phyloP scores from a whole-genome alignment of 1,140 invertebrate genomes.

The Scaptomyza hsui region DNA sequence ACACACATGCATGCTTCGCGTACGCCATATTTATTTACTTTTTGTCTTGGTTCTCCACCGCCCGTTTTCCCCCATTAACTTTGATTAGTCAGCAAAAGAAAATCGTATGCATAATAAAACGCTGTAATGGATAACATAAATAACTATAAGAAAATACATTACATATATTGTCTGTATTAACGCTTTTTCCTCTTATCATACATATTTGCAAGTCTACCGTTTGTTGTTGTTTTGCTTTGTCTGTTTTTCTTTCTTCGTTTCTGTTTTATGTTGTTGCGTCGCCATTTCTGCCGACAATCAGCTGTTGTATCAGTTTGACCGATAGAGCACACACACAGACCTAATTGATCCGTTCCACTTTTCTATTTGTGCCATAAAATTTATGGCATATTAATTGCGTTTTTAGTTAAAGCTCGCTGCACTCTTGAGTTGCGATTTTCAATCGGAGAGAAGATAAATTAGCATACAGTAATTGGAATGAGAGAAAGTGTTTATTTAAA shows the following conservation, averaged over 20 bases:
- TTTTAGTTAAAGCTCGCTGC: conserved; percentile 6
- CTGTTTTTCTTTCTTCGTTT: conserved; percentile 2
- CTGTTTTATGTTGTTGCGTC: conserved; percentile 36
- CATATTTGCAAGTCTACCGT: conserved; percentile 29
- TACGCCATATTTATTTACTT: conserved; percentile 70
- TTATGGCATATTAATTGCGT: conserved; percentile 18
- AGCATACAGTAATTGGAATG: no score
- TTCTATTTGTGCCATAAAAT: conserved; percentile 11
- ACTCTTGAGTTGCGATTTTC: background rate
- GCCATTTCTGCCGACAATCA: conserved; percentile 52
- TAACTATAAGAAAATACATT: conserved; percentile 28
- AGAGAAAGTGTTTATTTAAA: no score
- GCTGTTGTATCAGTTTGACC: conserved; percentile 70
- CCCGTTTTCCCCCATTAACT: conserved; percentile 43
- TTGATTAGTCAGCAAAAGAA: conserved; percentile 62
- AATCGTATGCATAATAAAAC: conserved; percentile 48
- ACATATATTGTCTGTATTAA: conserved; percentile 10
- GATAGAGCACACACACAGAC: conserved; percentile 21
- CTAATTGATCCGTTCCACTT: conserved; percentile 21
- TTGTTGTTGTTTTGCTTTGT: conserved; percentile 28
- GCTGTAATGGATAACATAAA: conserved; percentile 24
- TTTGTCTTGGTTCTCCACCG: conserved; percentile 47
- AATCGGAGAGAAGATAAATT: background rate
- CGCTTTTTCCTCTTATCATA: conserved; percentile 25
- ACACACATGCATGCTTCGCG: conserved; percentile 33